Conservation (phyloP, 2,888 invertebrate species). For the Mechanitis messenoides region DNA sequence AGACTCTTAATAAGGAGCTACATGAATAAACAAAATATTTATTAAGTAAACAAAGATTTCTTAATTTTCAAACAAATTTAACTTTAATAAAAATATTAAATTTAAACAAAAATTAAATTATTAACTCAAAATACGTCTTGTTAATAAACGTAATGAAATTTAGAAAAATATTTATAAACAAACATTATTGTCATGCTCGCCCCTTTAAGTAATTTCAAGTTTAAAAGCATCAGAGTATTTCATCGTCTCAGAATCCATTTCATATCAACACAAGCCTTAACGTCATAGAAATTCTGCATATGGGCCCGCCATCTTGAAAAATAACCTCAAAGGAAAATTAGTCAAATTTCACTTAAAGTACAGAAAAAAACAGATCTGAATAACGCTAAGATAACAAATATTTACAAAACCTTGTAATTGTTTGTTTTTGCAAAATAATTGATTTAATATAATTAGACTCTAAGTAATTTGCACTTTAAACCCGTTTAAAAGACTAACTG, state of each 20-base stretch:
- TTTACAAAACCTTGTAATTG: constrained; percentile 13
- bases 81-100: no score
- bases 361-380: constrained; percentile 21
- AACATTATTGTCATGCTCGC: no score
- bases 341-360: constrained; percentile 11
- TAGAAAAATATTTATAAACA: no score
- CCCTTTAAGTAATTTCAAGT: no score
- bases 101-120: no score
- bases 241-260: constrained; percentile 4
- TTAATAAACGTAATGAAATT: no score
- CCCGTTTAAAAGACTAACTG: constrained; percentile 2
- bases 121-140: no score
- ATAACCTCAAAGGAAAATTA: not conserved
- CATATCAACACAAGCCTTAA: constrained; percentile 28
- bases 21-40: no score
- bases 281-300: constrained; percentile 36
- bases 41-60: no score
- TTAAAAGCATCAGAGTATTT: not conserved
- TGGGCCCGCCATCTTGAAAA: constrained; percentile 45
- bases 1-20: no score
- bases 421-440: constrained; percentile 8
- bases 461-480: constrained; percentile 9
- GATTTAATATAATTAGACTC: constrained; percentile 20
- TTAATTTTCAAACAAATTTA: no score
- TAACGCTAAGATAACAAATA: constrained; percentile 21